Conservation (phyloP, 1,140 invertebrate species). For the roundworm (Caenorhabditis elegans) region WBcel235 BX284605.5:10691001-10691500, state of each 20-base stretch:
- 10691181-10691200: too few species aligned
- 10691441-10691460: conserved; percentile 25
- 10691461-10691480: conserved; percentile 28
- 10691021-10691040: too few species aligned
- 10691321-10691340: background rate
- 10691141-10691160: too few species aligned
- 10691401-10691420: background rate
- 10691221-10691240: too few species aligned
- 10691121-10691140: too few species aligned
- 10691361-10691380: background rate
- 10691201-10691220: too few species aligned
- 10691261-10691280: background rate
- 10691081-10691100: too few species aligned
- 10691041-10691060: too few species aligned
- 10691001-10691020: too few species aligned
- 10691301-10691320: conserved; percentile 21
- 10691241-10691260: background rate
- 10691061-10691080: too few species aligned
- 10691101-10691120: too few species aligned
- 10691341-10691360: background rate
- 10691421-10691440: conserved; percentile 14
- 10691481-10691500: conserved; percentile 9
- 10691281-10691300: background rate
- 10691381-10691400: conserved; percentile 31
- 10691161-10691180: too few species aligned